These are phyloP conservation scores for Ovis canadensis DNA, from an alignment of 2,113 vertebrate genomes.

Conservation along the genomic window DNA sequence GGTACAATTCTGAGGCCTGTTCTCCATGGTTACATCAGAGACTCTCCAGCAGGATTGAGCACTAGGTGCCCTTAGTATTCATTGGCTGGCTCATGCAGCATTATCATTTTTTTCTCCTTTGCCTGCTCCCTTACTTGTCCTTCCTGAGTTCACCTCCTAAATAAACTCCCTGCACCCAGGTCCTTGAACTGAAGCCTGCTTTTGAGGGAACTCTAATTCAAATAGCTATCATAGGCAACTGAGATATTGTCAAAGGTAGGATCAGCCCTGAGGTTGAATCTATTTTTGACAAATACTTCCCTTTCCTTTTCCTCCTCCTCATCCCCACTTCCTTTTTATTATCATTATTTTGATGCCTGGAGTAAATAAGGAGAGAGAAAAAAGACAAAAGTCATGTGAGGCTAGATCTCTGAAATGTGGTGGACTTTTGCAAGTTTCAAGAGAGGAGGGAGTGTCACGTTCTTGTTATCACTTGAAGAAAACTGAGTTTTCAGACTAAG, in stretches of 20 bases:
- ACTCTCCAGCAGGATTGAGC: neutral
- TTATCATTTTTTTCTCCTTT: neutral
- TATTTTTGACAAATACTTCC: neutral
- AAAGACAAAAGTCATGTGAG: neutral
- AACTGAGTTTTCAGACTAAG: neutral
- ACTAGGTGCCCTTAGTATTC: neutral
- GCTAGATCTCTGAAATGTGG: neutral
- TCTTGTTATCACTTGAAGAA: neutral
- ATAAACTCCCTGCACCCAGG: neutral
- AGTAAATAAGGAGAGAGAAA: conserved; percentile 22
- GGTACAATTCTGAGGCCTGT: neutral
- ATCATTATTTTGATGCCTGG: neutral
- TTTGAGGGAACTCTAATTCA: neutral
- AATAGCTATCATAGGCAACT: neutral
- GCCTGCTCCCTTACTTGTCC: neutral
- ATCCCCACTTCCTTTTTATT: neutral
- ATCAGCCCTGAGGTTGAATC: neutral
- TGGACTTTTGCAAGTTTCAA: neutral
- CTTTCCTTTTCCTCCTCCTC: neutral
- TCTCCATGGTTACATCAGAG: neutral
- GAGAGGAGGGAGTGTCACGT: neutral
- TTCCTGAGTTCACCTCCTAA: neutral
- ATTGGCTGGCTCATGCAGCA: neutral
- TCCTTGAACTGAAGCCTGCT: neutral
- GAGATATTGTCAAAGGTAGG: neutral